phyloP scores from a whole-genome alignment of 92 coral and sea anemone genomes.

The Heteractis magnifica region DNA sequence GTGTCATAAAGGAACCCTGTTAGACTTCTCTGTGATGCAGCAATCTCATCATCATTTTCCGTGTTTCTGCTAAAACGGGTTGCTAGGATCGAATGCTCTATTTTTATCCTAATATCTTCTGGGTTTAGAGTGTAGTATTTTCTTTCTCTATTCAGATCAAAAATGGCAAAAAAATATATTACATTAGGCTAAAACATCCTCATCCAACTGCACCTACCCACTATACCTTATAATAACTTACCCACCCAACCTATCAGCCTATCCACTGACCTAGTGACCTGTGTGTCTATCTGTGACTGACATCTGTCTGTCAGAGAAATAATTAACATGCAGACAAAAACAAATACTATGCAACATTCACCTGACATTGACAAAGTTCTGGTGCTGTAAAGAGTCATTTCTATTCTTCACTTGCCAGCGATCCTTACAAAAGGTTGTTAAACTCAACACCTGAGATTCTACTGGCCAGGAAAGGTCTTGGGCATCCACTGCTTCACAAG shows the following conservation, averaged over 20 bases:
- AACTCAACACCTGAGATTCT: conserved; percentile 79
- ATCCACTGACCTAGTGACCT: no score
- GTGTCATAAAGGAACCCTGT: conserved; percentile 69
- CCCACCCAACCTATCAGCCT: no score
- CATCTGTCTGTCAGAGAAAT: no score
- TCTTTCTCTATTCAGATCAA: conserved; percentile 57
- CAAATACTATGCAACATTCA: not conserved
- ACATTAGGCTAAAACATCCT: no score
- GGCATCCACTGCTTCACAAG: conserved; percentile 75
- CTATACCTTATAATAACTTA: no score
- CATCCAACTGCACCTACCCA: no score
- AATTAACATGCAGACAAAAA: not conserved
- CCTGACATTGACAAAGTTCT: conserved; percentile 34
- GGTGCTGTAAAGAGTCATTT: conserved; percentile 21
- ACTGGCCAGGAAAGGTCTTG: conserved; percentile 91
- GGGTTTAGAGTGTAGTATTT: conserved; percentile 78
- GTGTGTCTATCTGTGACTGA: no score
- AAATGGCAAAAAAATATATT: not conserved
- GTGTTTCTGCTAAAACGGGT: conserved; percentile 58
- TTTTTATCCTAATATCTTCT: conserved; percentile 74
- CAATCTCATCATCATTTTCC: conserved; percentile 38
- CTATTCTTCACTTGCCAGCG: conserved; percentile 84
- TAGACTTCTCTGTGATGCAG: conserved; percentile 88
- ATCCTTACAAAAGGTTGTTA: conserved; percentile 93
- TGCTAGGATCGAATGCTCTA: conserved; percentile 90